Evolutionary conservation across 2,797 vertebrate genomes (phyloP).

Genomic region (Coluber constrictor): DNA sequence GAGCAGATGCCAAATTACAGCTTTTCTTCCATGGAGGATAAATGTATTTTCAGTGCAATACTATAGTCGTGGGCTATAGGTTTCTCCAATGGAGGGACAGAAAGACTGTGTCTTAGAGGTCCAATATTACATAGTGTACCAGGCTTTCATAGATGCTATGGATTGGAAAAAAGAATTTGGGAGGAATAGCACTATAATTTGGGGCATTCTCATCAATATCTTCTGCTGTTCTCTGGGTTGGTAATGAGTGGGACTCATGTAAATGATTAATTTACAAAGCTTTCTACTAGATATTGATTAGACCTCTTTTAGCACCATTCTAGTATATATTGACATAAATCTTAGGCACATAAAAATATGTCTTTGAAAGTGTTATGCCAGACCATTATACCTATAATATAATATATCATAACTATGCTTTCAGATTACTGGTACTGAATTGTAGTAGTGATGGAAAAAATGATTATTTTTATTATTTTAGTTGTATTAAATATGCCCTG

Average conservation of each 20-base stretch:
- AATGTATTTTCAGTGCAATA: neutral
- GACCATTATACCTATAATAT: neutral
- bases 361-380: neutral
- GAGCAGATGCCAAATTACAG: neutral
- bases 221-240: neutral
- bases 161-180: neutral
- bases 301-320: neutral
- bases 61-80: neutral
- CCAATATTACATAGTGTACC: neutral
- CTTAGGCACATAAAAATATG: neutral
- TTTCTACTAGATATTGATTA: neutral
- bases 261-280: neutral
- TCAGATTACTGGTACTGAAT: neutral
- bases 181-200: neutral
- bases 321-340: neutral
- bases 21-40: neutral
- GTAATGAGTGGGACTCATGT: neutral
- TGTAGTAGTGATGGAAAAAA: conserved; percentile 15
- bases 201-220: neutral
- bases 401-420: neutral
- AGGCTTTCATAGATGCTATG: neutral
- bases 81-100: neutral
- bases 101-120: neutral
- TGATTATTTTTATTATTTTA: neutral
- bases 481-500: conserved; percentile 17